Conservation (phyloP, 2,888 invertebrate species). For the Hyposoter didymator region DNA sequence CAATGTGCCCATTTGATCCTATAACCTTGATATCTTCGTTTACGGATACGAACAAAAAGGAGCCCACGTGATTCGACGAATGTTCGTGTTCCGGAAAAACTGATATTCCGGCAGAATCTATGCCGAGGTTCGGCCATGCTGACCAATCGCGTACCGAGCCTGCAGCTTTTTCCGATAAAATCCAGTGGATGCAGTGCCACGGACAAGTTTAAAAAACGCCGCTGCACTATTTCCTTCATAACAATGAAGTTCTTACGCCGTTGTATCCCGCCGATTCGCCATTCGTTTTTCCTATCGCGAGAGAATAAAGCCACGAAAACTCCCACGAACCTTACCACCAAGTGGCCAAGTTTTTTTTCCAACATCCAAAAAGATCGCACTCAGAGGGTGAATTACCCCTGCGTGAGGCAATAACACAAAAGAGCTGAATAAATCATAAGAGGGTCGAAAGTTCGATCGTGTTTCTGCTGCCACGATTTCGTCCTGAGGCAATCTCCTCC, state of each 20-base stretch:
- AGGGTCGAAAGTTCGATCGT: not conserved
- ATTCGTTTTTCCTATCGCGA: not conserved
- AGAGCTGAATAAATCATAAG: not conserved
- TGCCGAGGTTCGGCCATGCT: not conserved
- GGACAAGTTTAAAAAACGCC: not conserved
- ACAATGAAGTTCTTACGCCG: not conserved
- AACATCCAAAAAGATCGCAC: not conserved
- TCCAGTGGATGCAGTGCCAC: not conserved
- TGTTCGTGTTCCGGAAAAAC: not conserved
- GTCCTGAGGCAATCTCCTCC: not conserved
- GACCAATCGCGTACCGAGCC: not conserved
- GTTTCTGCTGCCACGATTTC: not conserved
- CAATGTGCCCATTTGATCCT: slow-evolving; percentile 29
- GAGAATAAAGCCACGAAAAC: not conserved
- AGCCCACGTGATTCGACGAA: slow-evolving; percentile 1
- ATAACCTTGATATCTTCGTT: slow-evolving; percentile 12
- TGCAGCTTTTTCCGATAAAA: not conserved
- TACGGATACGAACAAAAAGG: slow-evolving; percentile 21
- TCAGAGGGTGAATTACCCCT: not conserved
- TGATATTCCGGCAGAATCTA: slow-evolving; percentile 7
- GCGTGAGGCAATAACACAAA: not conserved
- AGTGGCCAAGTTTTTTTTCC: not conserved
- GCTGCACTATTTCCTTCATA: slow-evolving; percentile 4
- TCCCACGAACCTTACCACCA: not conserved
- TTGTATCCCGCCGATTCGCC: not conserved